phyloP scores from a whole-genome alignment of 2,888 invertebrate genomes.

The Choreutis nemorana region DNA sequence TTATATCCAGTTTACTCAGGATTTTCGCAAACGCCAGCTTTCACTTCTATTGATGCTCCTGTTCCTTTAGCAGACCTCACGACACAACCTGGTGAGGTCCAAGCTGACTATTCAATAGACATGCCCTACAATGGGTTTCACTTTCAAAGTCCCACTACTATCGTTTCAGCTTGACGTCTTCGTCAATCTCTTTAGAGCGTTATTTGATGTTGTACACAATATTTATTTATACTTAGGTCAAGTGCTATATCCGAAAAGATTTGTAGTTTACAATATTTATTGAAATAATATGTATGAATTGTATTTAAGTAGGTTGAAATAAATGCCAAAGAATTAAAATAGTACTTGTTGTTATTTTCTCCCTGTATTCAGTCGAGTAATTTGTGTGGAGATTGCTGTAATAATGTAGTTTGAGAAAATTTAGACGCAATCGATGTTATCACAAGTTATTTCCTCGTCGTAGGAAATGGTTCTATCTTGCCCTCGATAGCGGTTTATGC shows the following conservation, averaged over 20 bases:
- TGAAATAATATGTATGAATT: slow-evolving; percentile 11
- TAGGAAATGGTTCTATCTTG: slow-evolving; percentile 11
- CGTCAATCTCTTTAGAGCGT: slow-evolving; percentile 28
- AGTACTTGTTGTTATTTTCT: too few relatives aligned
- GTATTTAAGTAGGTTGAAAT: slow-evolving; percentile 1
- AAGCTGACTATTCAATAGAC: slow-evolving; percentile 54
- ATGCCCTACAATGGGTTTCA: slow-evolving; percentile 56
- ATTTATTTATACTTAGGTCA: slow-evolving; percentile 38
- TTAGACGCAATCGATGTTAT: slow-evolving; percentile 1
- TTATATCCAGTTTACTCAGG: slow-evolving; percentile 35
- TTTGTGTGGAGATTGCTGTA: neutral
- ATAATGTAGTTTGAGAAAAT: slow-evolving; percentile 5
- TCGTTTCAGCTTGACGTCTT: slow-evolving; percentile 57
- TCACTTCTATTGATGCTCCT: slow-evolving; percentile 34
- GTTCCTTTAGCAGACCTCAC: slow-evolving; percentile 36
- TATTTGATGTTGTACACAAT: slow-evolving; percentile 30
- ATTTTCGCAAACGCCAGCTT: slow-evolving; percentile 21
- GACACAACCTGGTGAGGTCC: slow-evolving; percentile 49
- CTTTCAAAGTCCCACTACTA: slow-evolving; percentile 60
- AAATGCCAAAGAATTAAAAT: neutral
- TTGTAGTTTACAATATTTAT: slow-evolving; percentile 33
- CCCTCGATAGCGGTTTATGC: too few relatives aligned
- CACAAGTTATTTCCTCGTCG: slow-evolving; percentile 13
- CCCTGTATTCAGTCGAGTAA: too few relatives aligned
- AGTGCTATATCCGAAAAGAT: slow-evolving; percentile 41